Percentiles rank a stretch among this genome's conserved stretches.
phyloP scores from a whole-genome alignment of 2,888 invertebrate species.

The Aphrophora alni region DNA sequence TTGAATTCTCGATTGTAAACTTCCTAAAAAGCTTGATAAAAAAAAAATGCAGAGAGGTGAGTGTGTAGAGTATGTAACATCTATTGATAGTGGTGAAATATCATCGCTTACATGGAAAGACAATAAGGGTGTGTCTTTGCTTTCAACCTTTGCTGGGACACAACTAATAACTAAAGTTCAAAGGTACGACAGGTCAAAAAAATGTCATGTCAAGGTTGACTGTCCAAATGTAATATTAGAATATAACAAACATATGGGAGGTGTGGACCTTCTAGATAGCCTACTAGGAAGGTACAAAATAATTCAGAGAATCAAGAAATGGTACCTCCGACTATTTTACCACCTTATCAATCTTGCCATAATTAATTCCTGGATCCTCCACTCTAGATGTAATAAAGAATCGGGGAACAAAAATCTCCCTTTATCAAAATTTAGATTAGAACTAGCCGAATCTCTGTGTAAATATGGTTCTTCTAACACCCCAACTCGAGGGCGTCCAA shows the following conservation, averaged over 20 bases:
- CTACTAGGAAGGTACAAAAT: conserved; percentile 48
- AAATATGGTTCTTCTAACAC: too few species aligned
- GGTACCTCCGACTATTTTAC: conserved; percentile 55
- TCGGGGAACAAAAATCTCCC: too few species aligned
- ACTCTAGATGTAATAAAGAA: not conserved
- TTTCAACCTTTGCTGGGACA: conserved; percentile 52
- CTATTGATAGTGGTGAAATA: not conserved
- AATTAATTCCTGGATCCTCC: conserved; percentile 50
- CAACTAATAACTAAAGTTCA: conserved; percentile 52
- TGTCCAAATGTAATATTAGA: conserved; percentile 54
- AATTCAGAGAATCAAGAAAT: conserved; percentile 53
- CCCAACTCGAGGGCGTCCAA: too few species aligned
- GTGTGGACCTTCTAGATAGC: conserved; percentile 55
- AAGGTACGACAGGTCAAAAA: conserved; percentile 53
- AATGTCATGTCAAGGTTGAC: conserved; percentile 53
- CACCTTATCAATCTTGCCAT: conserved; percentile 52
- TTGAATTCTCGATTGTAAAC: not conserved
- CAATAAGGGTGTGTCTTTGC: conserved; percentile 53
- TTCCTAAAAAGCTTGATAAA: not conserved
- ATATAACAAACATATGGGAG: conserved; percentile 56
- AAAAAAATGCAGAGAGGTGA: conserved; percentile 11
- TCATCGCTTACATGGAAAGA: conserved; percentile 51
- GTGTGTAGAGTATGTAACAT: conserved; percentile 9
- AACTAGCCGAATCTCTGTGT: too few species aligned
- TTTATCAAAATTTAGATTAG: too few species aligned